A percentile compares a stretch with the other conserved stretches of the same genome.
These are phyloP conservation scores for Chascanopsetta lugubris DNA, from an alignment of 2,113 vertebrate species.

Conservation along the genomic window DNA sequence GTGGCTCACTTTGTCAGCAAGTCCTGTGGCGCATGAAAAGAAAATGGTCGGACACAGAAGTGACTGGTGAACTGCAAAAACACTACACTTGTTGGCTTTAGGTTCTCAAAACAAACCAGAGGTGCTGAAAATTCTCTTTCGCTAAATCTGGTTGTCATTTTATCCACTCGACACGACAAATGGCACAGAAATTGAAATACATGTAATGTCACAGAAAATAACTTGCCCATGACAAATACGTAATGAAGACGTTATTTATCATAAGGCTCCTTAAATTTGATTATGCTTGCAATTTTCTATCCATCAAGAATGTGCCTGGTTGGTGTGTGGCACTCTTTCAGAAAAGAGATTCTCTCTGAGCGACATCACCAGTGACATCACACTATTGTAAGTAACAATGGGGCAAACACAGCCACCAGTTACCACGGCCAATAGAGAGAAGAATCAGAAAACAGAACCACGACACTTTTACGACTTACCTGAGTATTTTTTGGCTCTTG, in stretches of 20 bases:
- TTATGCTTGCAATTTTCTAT: not conserved
- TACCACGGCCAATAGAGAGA: not conserved
- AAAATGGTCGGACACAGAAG: not conserved
- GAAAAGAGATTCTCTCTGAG: not conserved
- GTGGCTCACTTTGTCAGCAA: slow-evolving; percentile 69
- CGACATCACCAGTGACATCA: not conserved
- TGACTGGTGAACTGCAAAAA: no score
- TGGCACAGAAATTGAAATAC: no score
- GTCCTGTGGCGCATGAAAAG: slow-evolving; percentile 65
- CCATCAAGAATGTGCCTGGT: not conserved
- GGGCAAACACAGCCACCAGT: no score
- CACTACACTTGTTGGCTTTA: no score
- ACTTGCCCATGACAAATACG: no score
- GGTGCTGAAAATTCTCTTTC: no score
- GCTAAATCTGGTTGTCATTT: no score
- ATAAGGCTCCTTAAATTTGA: not conserved
- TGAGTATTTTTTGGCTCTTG: slow-evolving; percentile 86
- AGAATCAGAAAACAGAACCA: not conserved
- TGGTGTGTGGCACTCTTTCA: not conserved
- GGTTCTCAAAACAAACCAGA: not conserved
- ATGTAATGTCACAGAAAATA: not conserved
- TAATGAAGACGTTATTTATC: no score
- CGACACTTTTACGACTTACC: slow-evolving; percentile 53
- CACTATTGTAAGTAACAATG: not conserved
- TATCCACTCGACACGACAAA: no score